Base-by-base conservation (phyloP, 1,140 invertebrate species). In the Drosophila bocqueti region DNA sequence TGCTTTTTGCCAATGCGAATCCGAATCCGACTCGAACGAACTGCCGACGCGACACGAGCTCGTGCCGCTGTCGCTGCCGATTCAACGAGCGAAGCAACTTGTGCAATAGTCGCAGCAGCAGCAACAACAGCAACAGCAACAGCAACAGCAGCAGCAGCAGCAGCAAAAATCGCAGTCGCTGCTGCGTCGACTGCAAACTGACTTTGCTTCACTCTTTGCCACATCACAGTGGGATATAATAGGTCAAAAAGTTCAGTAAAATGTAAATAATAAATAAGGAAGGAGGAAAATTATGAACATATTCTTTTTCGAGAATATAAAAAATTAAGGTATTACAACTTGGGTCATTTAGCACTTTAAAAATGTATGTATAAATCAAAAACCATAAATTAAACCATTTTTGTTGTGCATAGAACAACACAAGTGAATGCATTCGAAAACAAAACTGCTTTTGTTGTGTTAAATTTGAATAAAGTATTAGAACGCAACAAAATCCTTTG, bases 91-190 rank as follows among this genome's bases (percentile, higher is more conserved):
- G 67, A 50, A 67, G 69, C 78, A 84, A 89, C 84, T 87, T 87
- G 84, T 87, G 84, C 84, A 87, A 87, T 87, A 89, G 77, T 49
- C 50, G 57, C 76, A 58, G 65, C 62, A 43, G 38, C 59, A 67
- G 38, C 75, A 46, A 18, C 49, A 61, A 52, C 62, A 43, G 11
- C 54, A 68, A 26, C 57, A 58, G 11, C 46, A 73, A 4, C 65
- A 58, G 18, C 71, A 60, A n/a, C 62, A 49, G 45, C 60, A 43
- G 36, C 72, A 52, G 18, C 71, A 60, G 21, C 62, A 49, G 45
- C 60, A 43, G 36, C 72, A 52, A 29, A 59, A 61, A 36, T 52
- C 24, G 67, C 47, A 74, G 58, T 36, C 29, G 52, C 72, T 43
- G 73, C 69, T 50, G 34, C 54, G 74, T 52, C 46, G 62, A 65